Evolutionary conservation across 1,140 invertebrate species (phyloP).

Genomic region (Drosophila albomicans): DNA sequence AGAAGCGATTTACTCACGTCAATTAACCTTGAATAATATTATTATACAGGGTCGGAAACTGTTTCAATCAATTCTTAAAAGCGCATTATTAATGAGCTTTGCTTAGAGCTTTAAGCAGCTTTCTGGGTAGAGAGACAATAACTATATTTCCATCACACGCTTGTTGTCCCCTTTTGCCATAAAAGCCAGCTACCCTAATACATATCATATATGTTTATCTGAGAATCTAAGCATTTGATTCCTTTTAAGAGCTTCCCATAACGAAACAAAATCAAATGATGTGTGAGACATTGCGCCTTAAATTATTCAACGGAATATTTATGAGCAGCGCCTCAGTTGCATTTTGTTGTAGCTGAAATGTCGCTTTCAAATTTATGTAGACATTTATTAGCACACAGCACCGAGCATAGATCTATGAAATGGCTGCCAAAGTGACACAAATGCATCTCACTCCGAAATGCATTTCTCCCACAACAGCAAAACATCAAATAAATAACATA

Average conservation of each 20-base stretch:
- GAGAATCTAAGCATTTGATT: conserved; percentile 2
- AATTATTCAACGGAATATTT: conserved; percentile 70
- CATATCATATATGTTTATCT: conserved; percentile 6
- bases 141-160: not conserved
- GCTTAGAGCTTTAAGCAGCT: not conserved
- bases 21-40: conserved; percentile 60
- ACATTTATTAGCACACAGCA: conserved; percentile 75
- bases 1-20: conserved; percentile 57
- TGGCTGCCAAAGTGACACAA: conserved; percentile 68
- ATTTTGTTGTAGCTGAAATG: conserved; percentile 56
- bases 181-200: not conserved
- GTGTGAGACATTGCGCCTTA: conserved; percentile 54
- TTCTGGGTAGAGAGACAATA: not conserved
- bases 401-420: conserved; percentile 71
- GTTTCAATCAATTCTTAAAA: not conserved
- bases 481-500: conserved; percentile 55
- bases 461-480: conserved; percentile 41
- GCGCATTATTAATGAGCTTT: not conserved
- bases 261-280: conserved; percentile 46
- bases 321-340: conserved; percentile 47
- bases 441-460: conserved; percentile 46
- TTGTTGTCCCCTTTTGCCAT: not conserved
- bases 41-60: not conserved
- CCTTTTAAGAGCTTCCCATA: conserved; percentile 23
- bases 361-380: conserved; percentile 68